Evolutionary conservation across 2,797 vertebrate genomes (phyloP), one percentile per base, ranked within the genome.

Genomic region (Rhabdophis nuchalis): DNA sequence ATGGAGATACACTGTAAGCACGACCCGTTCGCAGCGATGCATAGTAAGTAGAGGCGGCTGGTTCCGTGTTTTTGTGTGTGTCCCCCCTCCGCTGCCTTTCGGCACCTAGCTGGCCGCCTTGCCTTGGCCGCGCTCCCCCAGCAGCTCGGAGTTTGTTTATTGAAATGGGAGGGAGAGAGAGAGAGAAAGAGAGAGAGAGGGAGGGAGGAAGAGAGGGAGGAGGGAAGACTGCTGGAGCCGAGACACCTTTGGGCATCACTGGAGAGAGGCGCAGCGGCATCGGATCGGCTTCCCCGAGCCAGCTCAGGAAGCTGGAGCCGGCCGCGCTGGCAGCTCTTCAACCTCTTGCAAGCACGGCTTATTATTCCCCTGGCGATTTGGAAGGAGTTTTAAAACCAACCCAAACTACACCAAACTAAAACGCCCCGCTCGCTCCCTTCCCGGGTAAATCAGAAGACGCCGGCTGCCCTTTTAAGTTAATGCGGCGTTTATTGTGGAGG

Each of bases 1-100:
- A 99, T 99, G 99, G 99, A 99, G 98, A 99, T 99, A 98, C 99
- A 99, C 97, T 99, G 99, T 98, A 99, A 99, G 97, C 99, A 99
- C 98, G 99, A 99, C 98, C 99, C 99, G 97, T 99, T 99, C 96
- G 99, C 99, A 95, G 99, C 99, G 93, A 99, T 99, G 99, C 99
- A 99, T 98, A 98, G 99, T 99, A 99, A 99, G 99, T 99, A 88
- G 86, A 97, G 97, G 97, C 97, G 95, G 96, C 96, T 94, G 96
- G 92, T 96, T 97, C 96, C 95, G 97, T 97, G 94, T 93, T 95
- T 92, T 60, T 90, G n/a, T 87, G 2, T 27, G 3, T 3, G 4
- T 10, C 1, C 3, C 10, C 27, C 11, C 56, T 3, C 46, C 20
- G 72, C 46, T 27, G 72, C 46, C 8, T 87, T 89, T 32, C 2